Conservation (phyloP, 53 echinoderm and acorn worm species). For the Temnopleurus reevesii region DNA sequence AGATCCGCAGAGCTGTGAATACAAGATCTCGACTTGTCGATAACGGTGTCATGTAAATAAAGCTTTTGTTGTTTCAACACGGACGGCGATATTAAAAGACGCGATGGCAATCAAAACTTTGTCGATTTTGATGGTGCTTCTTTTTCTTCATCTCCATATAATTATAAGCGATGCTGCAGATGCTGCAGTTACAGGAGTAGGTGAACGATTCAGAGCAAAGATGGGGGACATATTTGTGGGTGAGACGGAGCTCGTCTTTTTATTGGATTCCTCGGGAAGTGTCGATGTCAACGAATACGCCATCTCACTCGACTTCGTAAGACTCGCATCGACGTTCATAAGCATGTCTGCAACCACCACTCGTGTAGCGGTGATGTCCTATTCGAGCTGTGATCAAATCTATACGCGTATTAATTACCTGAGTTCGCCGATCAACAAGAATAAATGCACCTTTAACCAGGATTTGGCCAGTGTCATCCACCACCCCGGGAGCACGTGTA, state of each 20-base stretch:
- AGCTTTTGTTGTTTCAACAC: too few relatives aligned
- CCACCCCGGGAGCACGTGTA: slow-evolving; percentile 66
- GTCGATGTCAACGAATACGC: slow-evolving; percentile 39
- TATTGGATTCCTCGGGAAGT: slow-evolving; percentile 78
- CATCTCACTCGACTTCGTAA: slow-evolving; percentile 67
- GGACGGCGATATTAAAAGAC: not conserved
- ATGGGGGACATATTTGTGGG: not conserved
- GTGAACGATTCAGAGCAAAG: not conserved
- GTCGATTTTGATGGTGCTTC: not conserved
- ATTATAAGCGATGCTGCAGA: not conserved
- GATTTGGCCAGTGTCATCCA: slow-evolving; percentile 44
- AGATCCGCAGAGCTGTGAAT: too few relatives aligned
- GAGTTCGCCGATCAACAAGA: slow-evolving; percentile 52
- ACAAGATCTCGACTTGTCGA: too few relatives aligned
- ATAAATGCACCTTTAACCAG: slow-evolving; percentile 65
- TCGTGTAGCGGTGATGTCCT: slow-evolving; percentile 69
- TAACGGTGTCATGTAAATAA: too few relatives aligned
- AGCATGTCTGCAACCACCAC: slow-evolving; percentile 62
- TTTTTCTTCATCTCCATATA: not conserved
- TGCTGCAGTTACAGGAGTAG: not conserved
- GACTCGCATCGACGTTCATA: slow-evolving; percentile 55
- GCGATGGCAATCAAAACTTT: not conserved
- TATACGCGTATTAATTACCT: slow-evolving; percentile 65
- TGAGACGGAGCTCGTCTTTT: slow-evolving; percentile 66
- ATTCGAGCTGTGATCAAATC: slow-evolving; percentile 52